Base-by-base conservation (phyloP, 37 sponge, comb jelly and placozoan genomes). In the Mnemiopsis leidyi region DNA sequence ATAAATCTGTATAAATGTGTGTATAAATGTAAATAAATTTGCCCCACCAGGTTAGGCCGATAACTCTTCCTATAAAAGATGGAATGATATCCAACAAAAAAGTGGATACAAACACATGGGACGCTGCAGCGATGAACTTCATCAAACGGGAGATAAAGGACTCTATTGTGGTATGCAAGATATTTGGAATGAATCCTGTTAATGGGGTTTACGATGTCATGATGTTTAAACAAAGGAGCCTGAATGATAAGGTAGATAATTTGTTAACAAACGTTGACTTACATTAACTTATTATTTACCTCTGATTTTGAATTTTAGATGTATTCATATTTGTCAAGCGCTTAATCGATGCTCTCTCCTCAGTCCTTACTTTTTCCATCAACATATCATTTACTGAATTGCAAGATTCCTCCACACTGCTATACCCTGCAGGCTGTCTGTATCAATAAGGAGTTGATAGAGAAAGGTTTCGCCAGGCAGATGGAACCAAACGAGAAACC, bases 201-300 rank as follows among this genome's bases (percentile, higher is more conserved):
- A 77, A 33, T 0, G 79, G 79, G 34, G 79, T 32, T 33, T 77
- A 77, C 36, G 36, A 32, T 3, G 79, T 77, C 35, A 77, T 77
- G 79, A 77, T 77, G 79, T 77, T 21, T 18, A 32, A 26, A 32
- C 79, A 77, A 20, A 77, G 33, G 33, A 26, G 9, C 61, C 9
- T 48, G 9, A 48, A 13, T 48, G 61, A 48, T 18, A 48, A 48
- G 61, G 61, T 48, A 48, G 13, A n/a, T n/a, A n/a, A n/a, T n/a
- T n/a, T n/a, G n/a, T n/a, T n/a, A n/a, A n/a, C n/a, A n/a, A n/a
- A n/a, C n/a, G n/a, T n/a, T n/a, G n/a, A n/a, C n/a, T n/a, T n/a
- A n/a, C n/a, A n/a, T n/a, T n/a, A n/a, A n/a, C n/a, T n/a, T n/a
- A n/a, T n/a, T n/a, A n/a, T n/a, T n/a, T n/a, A n/a, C n/a, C n/a